Evolutionary conservation across 2,113 vertebrate genomes (phyloP).

Genomic region (Forbesichthys agassizii): DNA sequence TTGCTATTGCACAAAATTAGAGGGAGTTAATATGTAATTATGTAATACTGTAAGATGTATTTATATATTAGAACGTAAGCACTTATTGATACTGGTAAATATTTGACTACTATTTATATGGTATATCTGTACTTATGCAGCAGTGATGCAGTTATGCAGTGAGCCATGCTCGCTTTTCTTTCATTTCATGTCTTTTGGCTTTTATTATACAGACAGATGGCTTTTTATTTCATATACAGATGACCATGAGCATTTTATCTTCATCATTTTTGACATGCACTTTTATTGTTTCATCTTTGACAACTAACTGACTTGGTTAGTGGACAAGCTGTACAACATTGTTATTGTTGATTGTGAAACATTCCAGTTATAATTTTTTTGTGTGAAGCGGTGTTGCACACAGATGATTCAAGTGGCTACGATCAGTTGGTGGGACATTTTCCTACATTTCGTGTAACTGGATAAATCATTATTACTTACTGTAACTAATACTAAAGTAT

Average conservation of each 20-base stretch:
- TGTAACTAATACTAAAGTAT: conserved; percentile 42
- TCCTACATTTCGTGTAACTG: conserved; percentile 58
- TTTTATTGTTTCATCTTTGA: conserved; percentile 62
- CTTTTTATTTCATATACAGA: conserved; percentile 43
- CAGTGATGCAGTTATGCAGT: conserved; percentile 71
- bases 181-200: conserved; percentile 54
- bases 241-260: conserved; percentile 52
- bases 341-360: conserved; percentile 59
- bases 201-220: conserved; percentile 37
- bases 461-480: conserved; percentile 52
- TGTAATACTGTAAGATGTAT: conserved; percentile 95
- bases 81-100: conserved; percentile 77
- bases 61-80: conserved; percentile 93
- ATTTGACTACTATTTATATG: conserved; percentile 79
- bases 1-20: conserved; percentile 93
- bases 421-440: conserved; percentile 48
- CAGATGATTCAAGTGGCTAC: conserved; percentile 61
- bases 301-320: conserved; percentile 38
- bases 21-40: conserved; percentile 81
- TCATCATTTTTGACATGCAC: conserved; percentile 57
- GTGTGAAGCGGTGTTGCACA: conserved; percentile 54
- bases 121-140: conserved; percentile 76
- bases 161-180: conserved; percentile 66
- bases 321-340: conserved; percentile 32
- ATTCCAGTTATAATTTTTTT: conserved; percentile 64